Evolutionary conservation across 2,797 vertebrate genomes (phyloP), one percentile per base, ranked within the genome.

Genomic region (Premnoplex brunnescens): DNA sequence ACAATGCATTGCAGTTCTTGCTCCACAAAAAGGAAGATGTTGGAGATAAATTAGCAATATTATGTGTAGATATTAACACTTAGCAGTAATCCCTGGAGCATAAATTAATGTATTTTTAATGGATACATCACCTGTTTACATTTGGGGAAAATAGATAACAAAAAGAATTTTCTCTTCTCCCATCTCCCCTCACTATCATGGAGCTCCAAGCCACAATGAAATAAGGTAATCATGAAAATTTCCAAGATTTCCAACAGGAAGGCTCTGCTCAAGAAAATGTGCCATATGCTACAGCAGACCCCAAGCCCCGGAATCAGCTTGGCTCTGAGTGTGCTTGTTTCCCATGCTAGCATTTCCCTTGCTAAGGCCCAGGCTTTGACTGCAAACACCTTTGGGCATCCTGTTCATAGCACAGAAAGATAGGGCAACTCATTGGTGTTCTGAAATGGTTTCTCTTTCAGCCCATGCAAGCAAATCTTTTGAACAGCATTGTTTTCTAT

Each of bases 71-170:
- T 77, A 89, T 62, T 92, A 78, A 68, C 41, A 85, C 26, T 59
- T 73, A 79, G 36, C 37, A 60, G n/a, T 75, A 95, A 86, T 79
- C 66, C 52, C 51, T 52, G 39, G 48, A 87, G 27, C 51, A 81
- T 44, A 95, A 62, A 66, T 91, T 74, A 87, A 74, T 37, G 14
- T 60, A 55, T 27, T 73, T 66, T 91, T 86, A 92, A 80, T 23
- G 37, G 54, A n/a, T 44, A 71, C 2, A 30, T 68, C 20, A 78
- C 32, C 41, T 59, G n/a, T 69, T 92, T 86, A 46, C 80, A 88
- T 93, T 63, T 81, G 37, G 32, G 19, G 26, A 73, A 92, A 78
- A 88, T 0, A 84, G 41, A 60, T 26, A 62, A 18, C 6, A 37
- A 55, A 54, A 85, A 54, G 19, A 91, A 21, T 37, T 12, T 58